These are phyloP conservation scores for Deroptyus accipitrinus DNA, from an alignment of 2,113 vertebrate genomes.

Conservation along the genomic window DNA sequence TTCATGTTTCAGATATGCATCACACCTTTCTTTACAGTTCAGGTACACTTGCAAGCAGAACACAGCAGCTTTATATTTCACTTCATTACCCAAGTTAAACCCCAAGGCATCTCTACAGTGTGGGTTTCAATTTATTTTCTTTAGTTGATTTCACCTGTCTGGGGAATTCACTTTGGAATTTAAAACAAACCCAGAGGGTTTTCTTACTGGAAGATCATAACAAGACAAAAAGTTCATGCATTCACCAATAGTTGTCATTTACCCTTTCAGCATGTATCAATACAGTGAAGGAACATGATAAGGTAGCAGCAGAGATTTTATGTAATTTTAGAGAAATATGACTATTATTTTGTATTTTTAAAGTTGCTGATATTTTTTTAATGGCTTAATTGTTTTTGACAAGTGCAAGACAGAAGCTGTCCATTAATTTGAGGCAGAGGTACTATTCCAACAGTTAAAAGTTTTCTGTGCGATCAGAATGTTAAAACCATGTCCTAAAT, in stretches of 20 bases:
- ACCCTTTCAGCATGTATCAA: background rate
- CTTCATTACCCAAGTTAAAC: conserved; percentile 29
- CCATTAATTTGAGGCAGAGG: background rate
- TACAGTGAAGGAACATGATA: background rate
- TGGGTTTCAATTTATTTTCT: conserved; percentile 53
- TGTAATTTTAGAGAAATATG: background rate
- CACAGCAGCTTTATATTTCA: conserved; percentile 5
- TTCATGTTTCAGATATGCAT: background rate
- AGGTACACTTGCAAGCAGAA: background rate
- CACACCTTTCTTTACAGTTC: background rate
- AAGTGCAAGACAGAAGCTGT: background rate
- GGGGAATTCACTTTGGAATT: conserved; percentile 16
- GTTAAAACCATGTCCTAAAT: background rate
- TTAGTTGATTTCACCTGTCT: conserved; percentile 48
- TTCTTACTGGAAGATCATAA: conserved; percentile 10
- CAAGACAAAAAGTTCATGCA: background rate
- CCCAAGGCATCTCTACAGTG: background rate
- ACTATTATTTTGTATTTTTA: background rate
- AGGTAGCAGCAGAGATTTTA: background rate
- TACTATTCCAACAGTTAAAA: background rate
- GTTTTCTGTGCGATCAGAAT: background rate
- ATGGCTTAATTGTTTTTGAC: background rate
- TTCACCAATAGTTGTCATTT: background rate
- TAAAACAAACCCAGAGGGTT: conserved; percentile 7
- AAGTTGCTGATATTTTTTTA: background rate